Evolutionary conservation across 1,140 invertebrate genomes (phyloP).

Genomic region (Drosophila mayri): DNA sequence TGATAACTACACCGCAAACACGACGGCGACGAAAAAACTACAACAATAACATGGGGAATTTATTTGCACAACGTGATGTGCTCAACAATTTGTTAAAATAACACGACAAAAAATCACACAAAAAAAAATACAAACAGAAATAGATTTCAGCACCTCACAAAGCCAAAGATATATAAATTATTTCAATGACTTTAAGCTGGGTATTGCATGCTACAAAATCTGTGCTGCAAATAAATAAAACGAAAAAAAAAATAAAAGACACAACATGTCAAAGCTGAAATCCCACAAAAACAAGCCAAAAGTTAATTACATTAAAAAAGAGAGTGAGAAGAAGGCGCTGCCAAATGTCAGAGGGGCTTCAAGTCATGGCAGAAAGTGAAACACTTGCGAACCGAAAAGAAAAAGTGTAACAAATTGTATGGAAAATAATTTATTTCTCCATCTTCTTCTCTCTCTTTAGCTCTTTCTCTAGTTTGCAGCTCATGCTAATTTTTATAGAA

Average conservation of each 20-base stretch:
- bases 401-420: slow-evolving; percentile 54
- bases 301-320: slow-evolving; percentile 36
- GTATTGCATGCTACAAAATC: slow-evolving; percentile 32
- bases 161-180: slow-evolving; percentile 44
- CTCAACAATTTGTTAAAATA: slow-evolving; percentile 56
- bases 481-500: slow-evolving; percentile 30
- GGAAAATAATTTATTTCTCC: slow-evolving; percentile 27
- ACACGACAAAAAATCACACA: slow-evolving; percentile 20
- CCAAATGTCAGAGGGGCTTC: slow-evolving; percentile 38
- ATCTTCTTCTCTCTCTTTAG: neutral
- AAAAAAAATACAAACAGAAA: slow-evolving; percentile 5
- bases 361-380: slow-evolving; percentile 30
- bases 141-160: slow-evolving; percentile 25
- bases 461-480: slow-evolving; percentile 33
- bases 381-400: slow-evolving; percentile 26
- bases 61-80: slow-evolving; percentile 59
- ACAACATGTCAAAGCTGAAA: slow-evolving; percentile 37
- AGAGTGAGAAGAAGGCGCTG: slow-evolving; percentile 9
- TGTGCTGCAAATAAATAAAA: slow-evolving; percentile 26
- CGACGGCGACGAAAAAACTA: slow-evolving; percentile 21
- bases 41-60: slow-evolving; percentile 52
- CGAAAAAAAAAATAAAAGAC: slow-evolving; percentile 3
- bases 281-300: slow-evolving; percentile 45
- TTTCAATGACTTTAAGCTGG: slow-evolving; percentile 15
- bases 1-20: slow-evolving; percentile 66